Evolutionary conservation across 2,113 vertebrate genomes (phyloP).

Genomic region (Antechinus flavipes): DNA sequence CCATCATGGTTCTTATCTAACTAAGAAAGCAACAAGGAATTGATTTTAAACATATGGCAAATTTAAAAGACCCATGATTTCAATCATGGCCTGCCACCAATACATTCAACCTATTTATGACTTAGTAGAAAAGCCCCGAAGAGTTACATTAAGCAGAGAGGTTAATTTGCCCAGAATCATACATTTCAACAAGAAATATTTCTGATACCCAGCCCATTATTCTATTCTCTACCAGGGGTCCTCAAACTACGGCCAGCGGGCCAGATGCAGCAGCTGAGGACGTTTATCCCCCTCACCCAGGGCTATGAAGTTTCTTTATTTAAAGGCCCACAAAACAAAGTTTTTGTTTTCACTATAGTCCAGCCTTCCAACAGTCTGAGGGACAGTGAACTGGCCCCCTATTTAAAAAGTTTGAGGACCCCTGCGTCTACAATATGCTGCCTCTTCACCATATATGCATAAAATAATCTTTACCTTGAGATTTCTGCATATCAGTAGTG

Average conservation of each 20-base stretch:
- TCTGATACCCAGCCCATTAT: neutral
- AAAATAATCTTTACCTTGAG: slow-evolving; percentile 73
- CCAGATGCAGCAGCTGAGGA: too few relatives aligned
- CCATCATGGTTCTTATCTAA: neutral
- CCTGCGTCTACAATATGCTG: neutral
- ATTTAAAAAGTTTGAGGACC: too few relatives aligned
- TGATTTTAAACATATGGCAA: neutral
- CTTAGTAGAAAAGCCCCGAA: neutral
- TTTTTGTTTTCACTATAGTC: too few relatives aligned
- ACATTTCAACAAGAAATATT: neutral
- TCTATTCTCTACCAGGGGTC: neutral
- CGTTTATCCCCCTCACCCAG: too few relatives aligned
- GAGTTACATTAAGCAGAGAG: neutral
- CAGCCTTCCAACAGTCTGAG: too few relatives aligned
- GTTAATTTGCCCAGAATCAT: neutral
- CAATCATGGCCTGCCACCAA: neutral
- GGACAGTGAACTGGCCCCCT: too few relatives aligned
- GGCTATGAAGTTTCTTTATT: too few relatives aligned
- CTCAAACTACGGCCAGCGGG: too few relatives aligned
- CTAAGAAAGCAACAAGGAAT: slow-evolving; percentile 23
- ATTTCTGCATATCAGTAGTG: slow-evolving; percentile 65
- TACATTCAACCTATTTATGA: neutral
- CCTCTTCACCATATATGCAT: neutral
- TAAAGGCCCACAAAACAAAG: too few relatives aligned
- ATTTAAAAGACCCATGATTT: neutral